Evolutionary conservation across 2,113 vertebrate species (phyloP).

Genomic region (Varanus salvator): DNA sequence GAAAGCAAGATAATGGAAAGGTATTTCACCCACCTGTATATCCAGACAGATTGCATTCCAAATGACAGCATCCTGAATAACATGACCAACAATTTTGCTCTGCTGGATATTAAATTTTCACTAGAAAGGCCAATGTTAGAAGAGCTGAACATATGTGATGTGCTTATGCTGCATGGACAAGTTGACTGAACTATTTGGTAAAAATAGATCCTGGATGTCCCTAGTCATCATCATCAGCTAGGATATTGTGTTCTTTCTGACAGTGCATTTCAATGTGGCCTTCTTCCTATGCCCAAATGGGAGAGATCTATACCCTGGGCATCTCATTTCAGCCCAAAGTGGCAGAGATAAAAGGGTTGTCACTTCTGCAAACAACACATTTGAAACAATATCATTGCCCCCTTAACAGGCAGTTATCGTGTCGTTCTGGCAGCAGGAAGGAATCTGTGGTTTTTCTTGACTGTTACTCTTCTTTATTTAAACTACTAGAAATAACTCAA

Average conservation of each 20-base stretch:
- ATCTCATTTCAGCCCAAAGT: slow-evolving; percentile 51
- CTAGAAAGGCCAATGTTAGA: slow-evolving; percentile 54
- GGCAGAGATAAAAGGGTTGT: slow-evolving; percentile 63
- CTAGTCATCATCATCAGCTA: slow-evolving; percentile 69
- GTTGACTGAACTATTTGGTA: slow-evolving; percentile 68
- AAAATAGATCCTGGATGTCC: slow-evolving; percentile 77
- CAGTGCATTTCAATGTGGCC: slow-evolving; percentile 47
- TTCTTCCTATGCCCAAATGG: slow-evolving; percentile 44
- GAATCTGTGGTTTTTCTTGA: slow-evolving; percentile 84
- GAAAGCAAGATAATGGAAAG: background rate
- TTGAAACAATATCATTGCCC: slow-evolving; percentile 68
- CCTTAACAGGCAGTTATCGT: slow-evolving; percentile 79
- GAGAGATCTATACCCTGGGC: slow-evolving; percentile 34
- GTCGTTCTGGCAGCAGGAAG: slow-evolving; percentile 85
- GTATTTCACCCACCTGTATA: background rate
- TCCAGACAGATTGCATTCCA: background rate
- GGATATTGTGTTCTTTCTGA: slow-evolving; percentile 35
- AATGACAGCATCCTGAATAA: background rate
- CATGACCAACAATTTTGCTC: background rate
- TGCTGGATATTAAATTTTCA: slow-evolving; percentile 25
- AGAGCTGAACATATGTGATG: slow-evolving; percentile 65
- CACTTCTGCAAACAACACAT: slow-evolving; percentile 60
- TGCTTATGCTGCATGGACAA: slow-evolving; percentile 68
- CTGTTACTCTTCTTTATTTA: slow-evolving; percentile 83
- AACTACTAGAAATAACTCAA: slow-evolving; percentile 88